Conservation (phyloP, 1,140 invertebrate genomes). For the Chrysomallon squamiferum region DNA sequence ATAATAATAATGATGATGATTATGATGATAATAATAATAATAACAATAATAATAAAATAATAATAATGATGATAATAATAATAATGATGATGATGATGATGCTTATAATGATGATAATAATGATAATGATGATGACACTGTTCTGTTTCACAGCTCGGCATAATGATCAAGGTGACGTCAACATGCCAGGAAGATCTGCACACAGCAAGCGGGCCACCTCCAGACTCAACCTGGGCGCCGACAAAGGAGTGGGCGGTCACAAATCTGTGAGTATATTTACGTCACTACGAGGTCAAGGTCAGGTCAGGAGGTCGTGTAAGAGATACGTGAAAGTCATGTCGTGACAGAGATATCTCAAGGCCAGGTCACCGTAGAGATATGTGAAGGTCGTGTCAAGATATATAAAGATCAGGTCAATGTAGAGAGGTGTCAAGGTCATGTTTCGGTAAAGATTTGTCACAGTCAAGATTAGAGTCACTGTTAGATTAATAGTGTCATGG, state of each 20-base stretch:
- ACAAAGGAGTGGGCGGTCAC: background rate
- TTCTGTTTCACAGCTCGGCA: slow-evolving; percentile 8
- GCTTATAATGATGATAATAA: too few species aligned
- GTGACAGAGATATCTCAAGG: background rate
- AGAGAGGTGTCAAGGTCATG: background rate
- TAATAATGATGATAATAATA: too few species aligned
- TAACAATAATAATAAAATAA: too few species aligned
- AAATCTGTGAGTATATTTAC: background rate
- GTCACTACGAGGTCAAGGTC: too few species aligned
- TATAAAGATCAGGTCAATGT: background rate
- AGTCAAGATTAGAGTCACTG: too few species aligned
- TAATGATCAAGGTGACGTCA: slow-evolving; percentile 9
- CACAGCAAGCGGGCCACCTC: slow-evolving; percentile 5
- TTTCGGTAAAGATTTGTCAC: background rate
- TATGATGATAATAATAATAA: too few species aligned
- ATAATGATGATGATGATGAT: too few species aligned
- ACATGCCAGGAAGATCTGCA: slow-evolving; percentile 12
- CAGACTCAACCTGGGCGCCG: slow-evolving; percentile 12
- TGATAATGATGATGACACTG: too few species aligned
- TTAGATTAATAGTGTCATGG: too few species aligned
- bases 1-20: too few species aligned
- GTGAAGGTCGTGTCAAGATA: background rate
- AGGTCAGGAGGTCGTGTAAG: too few species aligned
- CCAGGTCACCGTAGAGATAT: background rate
- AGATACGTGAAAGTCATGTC: background rate